phyloP scores from a whole-genome alignment of 2,888 invertebrate genomes.

The Hybos culiciformis region DNA sequence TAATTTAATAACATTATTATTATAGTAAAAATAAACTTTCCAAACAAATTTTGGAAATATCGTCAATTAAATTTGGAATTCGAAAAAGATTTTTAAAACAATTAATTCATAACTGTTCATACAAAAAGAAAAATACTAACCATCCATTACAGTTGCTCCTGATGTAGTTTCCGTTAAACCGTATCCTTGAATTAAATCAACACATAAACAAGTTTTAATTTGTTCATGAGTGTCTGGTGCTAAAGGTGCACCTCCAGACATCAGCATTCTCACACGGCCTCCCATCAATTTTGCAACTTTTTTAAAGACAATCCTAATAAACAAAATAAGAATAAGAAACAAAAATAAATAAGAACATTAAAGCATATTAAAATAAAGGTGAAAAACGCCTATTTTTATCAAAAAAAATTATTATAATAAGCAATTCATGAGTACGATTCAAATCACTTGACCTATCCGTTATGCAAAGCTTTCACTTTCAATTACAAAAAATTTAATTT shows the following conservation, averaged over 20 bases:
- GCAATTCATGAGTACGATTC: too few relatives aligned
- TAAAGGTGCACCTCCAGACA: conserved; percentile 90
- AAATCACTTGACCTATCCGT: too few relatives aligned
- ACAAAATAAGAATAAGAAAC: neutral
- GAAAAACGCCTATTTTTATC: neutral
- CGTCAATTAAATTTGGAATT: too few relatives aligned
- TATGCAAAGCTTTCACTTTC: too few relatives aligned
- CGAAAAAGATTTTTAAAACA: neutral
- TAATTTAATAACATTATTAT: neutral
- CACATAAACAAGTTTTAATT: conserved; percentile 81
- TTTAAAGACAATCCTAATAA: conserved; percentile 29
- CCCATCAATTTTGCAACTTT: conserved; percentile 57
- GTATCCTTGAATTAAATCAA: conserved; percentile 84
- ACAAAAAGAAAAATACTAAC: conserved; percentile 34
- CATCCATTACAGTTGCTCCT: conserved; percentile 75
- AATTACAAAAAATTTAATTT: too few relatives aligned
- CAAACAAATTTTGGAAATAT: too few relatives aligned
- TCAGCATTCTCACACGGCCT: conserved; percentile 73
- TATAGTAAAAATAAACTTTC: neutral
- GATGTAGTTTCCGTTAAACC: conserved; percentile 96
- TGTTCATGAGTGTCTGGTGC: conserved; percentile 92
- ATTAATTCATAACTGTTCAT: neutral
- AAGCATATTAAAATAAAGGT: neutral
- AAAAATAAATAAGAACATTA: too few relatives aligned
- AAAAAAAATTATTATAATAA: neutral